Base-by-base conservation (phyloP, 2,113 vertebrate genomes). In the Halichoerus grypus region DNA sequence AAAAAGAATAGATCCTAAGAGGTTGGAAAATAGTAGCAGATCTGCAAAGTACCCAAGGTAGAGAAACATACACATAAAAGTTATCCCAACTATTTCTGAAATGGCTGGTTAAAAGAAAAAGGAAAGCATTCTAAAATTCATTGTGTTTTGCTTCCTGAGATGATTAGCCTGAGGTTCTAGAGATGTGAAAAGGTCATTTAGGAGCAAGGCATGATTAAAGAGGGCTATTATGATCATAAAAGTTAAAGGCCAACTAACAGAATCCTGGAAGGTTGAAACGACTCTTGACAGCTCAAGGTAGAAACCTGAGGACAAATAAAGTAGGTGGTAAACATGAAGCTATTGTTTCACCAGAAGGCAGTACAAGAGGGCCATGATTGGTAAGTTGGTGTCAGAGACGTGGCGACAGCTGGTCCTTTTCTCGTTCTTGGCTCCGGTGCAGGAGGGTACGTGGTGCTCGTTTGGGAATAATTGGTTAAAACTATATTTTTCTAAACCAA, bases 101-200 rank as follows among this genome's bases (percentile, higher is more conserved):
- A n/a, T 53, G 84, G 28, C 4, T 72, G 16, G 28, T 83, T 82
- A 8, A 53, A 80, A 33, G 84, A 53, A 21, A 14, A 57, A 74
- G 31, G 67, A 24, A 74, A 85, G 76, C 15, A 4, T 72, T n/a
- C 36, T 49, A 83, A 87, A 57, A 83, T 12, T 55, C 33, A 92
- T 12, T 86, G 59, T 18, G 88, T 87, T 88, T 95, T 61, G n/a
- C 61, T 88, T 92, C 49, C 67, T 74, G 61, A 82, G 33, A 82
- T 12, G 22, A n/a, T 61, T 46, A 77, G 24, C 18, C 72, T 85
- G 71, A 74, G 51, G 31, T 36, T 85, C 42, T 15, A 16, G 2
- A 0, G 21, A 80, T 57, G 24, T 89, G 39, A 93, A 72, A 59
- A 69, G n/a, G 53, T 65, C 26, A 36, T 11, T 84, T 91, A 71